A percentile compares a stretch with the other conserved stretches of the same genome.
These are phyloP conservation scores for Mystacornis crossleyi DNA, from an alignment of 2,113 vertebrate species.

Conservation along the genomic window DNA sequence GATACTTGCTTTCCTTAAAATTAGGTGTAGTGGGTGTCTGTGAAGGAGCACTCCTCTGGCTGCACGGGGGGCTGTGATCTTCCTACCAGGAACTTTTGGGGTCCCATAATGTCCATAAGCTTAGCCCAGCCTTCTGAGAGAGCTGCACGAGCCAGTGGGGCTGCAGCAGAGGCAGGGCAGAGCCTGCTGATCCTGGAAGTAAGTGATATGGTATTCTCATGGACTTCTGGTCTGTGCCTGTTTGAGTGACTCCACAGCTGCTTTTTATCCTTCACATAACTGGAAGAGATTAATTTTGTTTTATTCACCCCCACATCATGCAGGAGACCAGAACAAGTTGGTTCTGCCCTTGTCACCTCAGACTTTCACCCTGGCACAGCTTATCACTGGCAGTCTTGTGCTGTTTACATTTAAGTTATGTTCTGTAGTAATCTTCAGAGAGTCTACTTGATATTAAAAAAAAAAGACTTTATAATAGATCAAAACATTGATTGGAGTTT, in stretches of 20 bases:
- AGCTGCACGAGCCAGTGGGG: accelerated
- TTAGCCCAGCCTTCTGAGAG: too few species aligned
- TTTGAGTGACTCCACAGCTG: not conserved
- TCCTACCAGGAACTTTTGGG: accelerated
- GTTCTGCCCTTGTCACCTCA: not conserved
- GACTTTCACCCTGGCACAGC: not conserved
- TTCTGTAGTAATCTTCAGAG: not conserved
- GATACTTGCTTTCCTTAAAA: not conserved
- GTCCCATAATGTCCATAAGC: accelerated
- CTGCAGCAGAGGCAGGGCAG: not conserved
- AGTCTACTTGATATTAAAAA: not conserved
- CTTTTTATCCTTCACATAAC: not conserved
- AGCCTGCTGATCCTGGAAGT: accelerated
- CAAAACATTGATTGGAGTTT: not conserved
- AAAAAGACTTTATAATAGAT: not conserved
- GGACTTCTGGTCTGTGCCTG: not conserved
- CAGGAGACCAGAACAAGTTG: not conserved
- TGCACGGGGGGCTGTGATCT: not conserved
- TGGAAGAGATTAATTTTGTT: not conserved
- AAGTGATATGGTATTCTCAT: not conserved
- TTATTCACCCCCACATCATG: accelerated
- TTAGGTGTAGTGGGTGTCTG: not conserved
- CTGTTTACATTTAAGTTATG: not conserved
- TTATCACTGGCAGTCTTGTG: not conserved
- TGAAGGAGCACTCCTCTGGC: not conserved